Evolutionary conservation across 2,888 invertebrate genomes (phyloP).

Genomic region (Helicoverpa assulta): DNA sequence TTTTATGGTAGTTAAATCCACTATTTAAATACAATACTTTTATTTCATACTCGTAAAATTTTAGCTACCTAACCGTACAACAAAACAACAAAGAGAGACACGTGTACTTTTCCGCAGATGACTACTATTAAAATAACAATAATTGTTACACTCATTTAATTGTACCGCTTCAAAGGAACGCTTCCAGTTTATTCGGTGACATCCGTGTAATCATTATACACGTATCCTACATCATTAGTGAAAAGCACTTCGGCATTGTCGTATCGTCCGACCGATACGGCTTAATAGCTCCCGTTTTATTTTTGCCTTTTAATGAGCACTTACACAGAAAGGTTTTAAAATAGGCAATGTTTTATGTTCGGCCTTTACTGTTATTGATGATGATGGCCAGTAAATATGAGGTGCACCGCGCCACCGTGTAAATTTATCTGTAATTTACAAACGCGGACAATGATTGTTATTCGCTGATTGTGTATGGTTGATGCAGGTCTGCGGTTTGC

Average conservation of each 20-base stretch:
- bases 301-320: slow-evolving; percentile 80
- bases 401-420: slow-evolving; percentile 45
- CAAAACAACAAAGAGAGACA: neutral
- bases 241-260: slow-evolving; percentile 75
- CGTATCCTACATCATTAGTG: slow-evolving; percentile 75
- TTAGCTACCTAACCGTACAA: neutral
- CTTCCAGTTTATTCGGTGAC: slow-evolving; percentile 47
- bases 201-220: slow-evolving; percentile 61
- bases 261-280: slow-evolving; percentile 65
- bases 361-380: slow-evolving; percentile 33
- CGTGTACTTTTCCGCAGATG: neutral
- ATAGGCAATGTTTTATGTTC: slow-evolving; percentile 54
- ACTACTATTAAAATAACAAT: slow-evolving; percentile 11
- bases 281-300: slow-evolving; percentile 73
- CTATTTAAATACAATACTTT: no score
- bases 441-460: slow-evolving; percentile 40
- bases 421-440: slow-evolving; percentile 51
- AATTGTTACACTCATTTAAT: slow-evolving; percentile 1
- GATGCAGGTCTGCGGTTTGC: slow-evolving; percentile 34
- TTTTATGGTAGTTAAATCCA: no score
- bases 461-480: slow-evolving; percentile 41
- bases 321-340: slow-evolving; percentile 74
- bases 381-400: slow-evolving; percentile 34
- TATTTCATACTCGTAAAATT: neutral
- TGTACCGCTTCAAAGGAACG: slow-evolving; percentile 22